phyloP scores from a whole-genome alignment of 2,888 invertebrate genomes.

The Brachypterus glaber region DNA sequence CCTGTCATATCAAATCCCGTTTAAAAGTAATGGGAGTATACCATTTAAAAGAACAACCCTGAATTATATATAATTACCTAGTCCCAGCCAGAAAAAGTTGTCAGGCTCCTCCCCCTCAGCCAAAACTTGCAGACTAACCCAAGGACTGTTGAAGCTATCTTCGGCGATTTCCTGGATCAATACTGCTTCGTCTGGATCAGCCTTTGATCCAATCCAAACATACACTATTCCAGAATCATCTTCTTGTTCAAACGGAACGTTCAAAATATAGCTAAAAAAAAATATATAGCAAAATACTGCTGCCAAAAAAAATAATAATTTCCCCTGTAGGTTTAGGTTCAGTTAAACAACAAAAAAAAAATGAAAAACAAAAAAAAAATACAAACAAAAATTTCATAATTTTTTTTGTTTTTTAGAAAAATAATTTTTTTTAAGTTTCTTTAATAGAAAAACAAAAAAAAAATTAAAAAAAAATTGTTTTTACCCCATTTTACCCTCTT shows the following conservation, averaged over 20 bases:
- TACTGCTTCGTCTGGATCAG: conserved; percentile 75
- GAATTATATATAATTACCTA: conserved; percentile 7
- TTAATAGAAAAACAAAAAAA: too few species aligned
- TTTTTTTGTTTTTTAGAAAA: conserved; percentile 6
- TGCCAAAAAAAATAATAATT: too few species aligned
- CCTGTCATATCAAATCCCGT: too few species aligned
- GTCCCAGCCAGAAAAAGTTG: conserved; percentile 97
- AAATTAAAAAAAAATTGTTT: too few species aligned
- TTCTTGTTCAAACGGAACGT: conserved; percentile 83
- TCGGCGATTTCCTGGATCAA: conserved; percentile 87
- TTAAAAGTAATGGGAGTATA: too few species aligned
- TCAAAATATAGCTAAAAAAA: conserved; percentile 70
- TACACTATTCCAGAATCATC: conserved; percentile 86
- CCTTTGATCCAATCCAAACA: conserved; percentile 86
- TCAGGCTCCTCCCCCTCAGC: conserved; percentile 95
- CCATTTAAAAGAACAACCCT: neutral
- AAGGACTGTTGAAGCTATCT: conserved; percentile 78
- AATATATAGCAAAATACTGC: neutral
- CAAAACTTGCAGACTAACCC: conserved; percentile 68
- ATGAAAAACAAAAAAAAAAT: too few species aligned
- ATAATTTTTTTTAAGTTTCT: too few species aligned
- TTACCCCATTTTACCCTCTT: too few species aligned
- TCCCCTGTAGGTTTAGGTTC: too few species aligned
- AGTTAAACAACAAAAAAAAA: too few species aligned
- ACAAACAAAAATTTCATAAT: too few species aligned